Evolutionary conservation across 2,888 invertebrate genomes (phyloP), one percentile per base, ranked within the genome.

Genomic region (Hypomecis punctinalis): DNA sequence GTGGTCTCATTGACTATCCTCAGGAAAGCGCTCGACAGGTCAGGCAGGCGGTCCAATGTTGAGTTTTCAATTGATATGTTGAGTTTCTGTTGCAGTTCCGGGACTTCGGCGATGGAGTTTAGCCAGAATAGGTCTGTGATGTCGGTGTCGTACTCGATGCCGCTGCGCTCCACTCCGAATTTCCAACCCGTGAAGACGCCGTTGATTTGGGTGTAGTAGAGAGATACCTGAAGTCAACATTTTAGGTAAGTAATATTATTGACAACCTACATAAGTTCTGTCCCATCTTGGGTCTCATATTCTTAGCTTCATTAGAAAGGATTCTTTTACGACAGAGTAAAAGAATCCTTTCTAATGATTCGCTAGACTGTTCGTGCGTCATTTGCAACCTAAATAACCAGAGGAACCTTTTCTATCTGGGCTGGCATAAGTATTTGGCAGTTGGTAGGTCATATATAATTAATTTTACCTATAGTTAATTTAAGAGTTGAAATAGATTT

Each of bases 121-220:
- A 97, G 90, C 93, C 97, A 95, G 77, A 95, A 93, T 70, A 96
- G 94, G 76, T 96, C 96, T 6, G 94, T 94, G 59, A 94, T 88
- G 48, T 95, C 93, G 46, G 94, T 94, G 33, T 94, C 94, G 63
- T 87, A 91, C 60, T 95, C 94, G 53, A 94, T 94, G 71, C 94
- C 92, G 75, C 95, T 95, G 49, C 96, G 93, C 62, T 94, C 94
- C 0, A 96, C 94, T 0, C 96, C 96, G 62, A 95, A 94, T 69
- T 94, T 94, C 94, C 96, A 97, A 5, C 97, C 98, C 58, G 94
- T 95, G 75, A 94, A 94, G 58, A 98, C 88, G 0, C 98, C 98
- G 78, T 95, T 95, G 66, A 97, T 89, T 91, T 98, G 98, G 33
- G 94, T 93, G 81, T 97, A 95, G 78, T 96, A 95, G 57, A 98